phyloP scores from a whole-genome alignment of 2,888 invertebrate species.

The Iphiclides podalirius region DNA sequence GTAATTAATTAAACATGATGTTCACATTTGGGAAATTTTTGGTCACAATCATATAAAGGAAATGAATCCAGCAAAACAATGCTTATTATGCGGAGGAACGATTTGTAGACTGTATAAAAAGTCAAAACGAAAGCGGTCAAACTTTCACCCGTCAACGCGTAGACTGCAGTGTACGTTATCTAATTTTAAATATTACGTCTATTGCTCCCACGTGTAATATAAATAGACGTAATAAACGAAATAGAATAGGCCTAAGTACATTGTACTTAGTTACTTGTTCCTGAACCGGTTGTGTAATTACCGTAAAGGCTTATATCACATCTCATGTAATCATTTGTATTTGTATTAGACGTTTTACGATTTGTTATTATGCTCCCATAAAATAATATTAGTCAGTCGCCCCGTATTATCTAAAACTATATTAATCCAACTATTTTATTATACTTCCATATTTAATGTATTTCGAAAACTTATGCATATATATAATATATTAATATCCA shows the following conservation, averaged over 20 bases:
- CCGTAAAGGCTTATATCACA: not conserved
- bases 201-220: conserved; percentile 36
- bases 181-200: conserved; percentile 54
- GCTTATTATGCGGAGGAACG: conserved; percentile 1
- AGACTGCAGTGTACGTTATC: conserved; percentile 45
- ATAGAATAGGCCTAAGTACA: conserved; percentile 11
- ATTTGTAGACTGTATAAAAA: conserved; percentile 11
- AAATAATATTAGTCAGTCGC: too few species aligned
- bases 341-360: too few species aligned
- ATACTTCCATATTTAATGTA: not conserved
- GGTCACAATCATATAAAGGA: too few species aligned
- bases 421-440: too few species aligned
- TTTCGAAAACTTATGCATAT: not conserved
- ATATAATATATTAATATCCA: too few species aligned
- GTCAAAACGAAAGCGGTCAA: conserved; percentile 32
- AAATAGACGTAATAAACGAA: conserved; percentile 27
- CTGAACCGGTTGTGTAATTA: not conserved
- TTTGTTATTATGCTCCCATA: not conserved
- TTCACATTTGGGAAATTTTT: too few species aligned
- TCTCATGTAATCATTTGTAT: not conserved
- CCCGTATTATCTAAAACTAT: too few species aligned
- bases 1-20: too few species aligned
- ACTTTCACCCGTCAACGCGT: conserved; percentile 47
- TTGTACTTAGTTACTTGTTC: conserved; percentile 8
- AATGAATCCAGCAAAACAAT: too few species aligned